Evolutionary conservation across 23 tunicate species (phyloP).

Genomic region (Styela clava): DNA sequence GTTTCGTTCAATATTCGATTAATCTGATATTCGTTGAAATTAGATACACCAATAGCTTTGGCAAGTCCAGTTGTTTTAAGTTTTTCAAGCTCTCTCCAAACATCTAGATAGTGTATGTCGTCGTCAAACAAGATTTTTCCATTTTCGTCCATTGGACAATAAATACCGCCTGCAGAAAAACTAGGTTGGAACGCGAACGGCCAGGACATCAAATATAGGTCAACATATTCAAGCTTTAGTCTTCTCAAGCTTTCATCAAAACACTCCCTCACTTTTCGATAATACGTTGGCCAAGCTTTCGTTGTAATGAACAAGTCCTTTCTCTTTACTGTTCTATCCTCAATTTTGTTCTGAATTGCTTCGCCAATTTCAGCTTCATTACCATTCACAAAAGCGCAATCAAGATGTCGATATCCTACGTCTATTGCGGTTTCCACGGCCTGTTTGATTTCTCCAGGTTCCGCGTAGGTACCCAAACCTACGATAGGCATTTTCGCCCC

Average conservation of each 20-base stretch:
- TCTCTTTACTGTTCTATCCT: neutral
- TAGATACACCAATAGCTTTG: constrained; percentile 44
- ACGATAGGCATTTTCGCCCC: constrained; percentile 30
- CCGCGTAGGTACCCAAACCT: constrained; percentile 34
- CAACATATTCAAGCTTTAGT: constrained; percentile 26
- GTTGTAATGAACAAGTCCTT: constrained; percentile 34
- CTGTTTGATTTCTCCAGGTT: neutral
- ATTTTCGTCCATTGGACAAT: constrained; percentile 21
- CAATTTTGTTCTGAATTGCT: constrained; percentile 6
- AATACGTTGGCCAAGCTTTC: constrained; percentile 18
- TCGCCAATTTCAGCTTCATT: constrained; percentile 17
- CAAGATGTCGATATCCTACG: constrained; percentile 12
- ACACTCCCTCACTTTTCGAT: constrained; percentile 16
- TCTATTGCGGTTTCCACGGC: constrained; percentile 19
- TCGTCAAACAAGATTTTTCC: constrained; percentile 18
- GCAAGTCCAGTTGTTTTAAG: constrained; percentile 14
- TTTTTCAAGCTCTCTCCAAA: constrained; percentile 38
- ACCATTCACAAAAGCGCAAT: constrained; percentile 1
- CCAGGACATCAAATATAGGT: constrained; percentile 16
- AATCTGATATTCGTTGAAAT: constrained; percentile 44
- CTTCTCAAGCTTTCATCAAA: constrained; percentile 10
- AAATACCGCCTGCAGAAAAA: neutral
- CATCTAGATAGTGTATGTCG: constrained; percentile 9
- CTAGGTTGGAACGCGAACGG: constrained; percentile 9
- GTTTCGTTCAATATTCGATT: constrained; percentile 19